Evolutionary conservation across 2,113 vertebrate genomes (phyloP).

Genomic region (Mobula hypostoma): DNA sequence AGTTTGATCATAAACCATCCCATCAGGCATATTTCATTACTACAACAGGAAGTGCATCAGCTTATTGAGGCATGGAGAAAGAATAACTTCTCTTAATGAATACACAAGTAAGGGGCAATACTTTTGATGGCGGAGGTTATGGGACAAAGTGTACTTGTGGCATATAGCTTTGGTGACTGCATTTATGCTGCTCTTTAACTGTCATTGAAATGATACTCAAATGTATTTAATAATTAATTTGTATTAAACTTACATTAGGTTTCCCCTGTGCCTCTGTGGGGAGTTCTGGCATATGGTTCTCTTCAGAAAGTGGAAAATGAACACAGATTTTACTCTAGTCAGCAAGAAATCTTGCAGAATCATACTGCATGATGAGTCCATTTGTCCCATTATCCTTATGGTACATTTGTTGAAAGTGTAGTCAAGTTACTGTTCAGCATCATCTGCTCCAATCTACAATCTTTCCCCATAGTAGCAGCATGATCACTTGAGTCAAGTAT

Average conservation of each 20-base stretch:
- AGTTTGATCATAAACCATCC: background rate
- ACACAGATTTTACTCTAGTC: background rate
- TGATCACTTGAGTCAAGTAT: too few species aligned
- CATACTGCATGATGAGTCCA: background rate
- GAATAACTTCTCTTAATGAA: background rate
- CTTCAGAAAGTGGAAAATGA: background rate
- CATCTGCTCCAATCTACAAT: background rate
- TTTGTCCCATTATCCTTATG: background rate
- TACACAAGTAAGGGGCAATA: background rate
- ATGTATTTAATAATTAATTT: background rate
- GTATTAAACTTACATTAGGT: background rate
- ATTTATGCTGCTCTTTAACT: background rate
- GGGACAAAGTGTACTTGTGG: background rate
- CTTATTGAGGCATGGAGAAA: background rate
- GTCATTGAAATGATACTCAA: background rate
- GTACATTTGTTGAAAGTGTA: background rate
- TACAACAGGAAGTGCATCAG: background rate
- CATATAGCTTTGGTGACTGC: background rate
- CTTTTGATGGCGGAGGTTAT: background rate
- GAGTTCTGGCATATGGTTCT: background rate
- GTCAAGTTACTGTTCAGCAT: background rate
- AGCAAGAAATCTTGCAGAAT: background rate
- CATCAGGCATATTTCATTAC: background rate
- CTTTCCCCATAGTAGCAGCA: background rate
- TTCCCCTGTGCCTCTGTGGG: background rate